A percentile compares a stretch with the other conserved stretches of the same genome.
phyloP scores from a whole-genome alignment of 1,140 invertebrate genomes.

The Varroa destructor region DNA sequence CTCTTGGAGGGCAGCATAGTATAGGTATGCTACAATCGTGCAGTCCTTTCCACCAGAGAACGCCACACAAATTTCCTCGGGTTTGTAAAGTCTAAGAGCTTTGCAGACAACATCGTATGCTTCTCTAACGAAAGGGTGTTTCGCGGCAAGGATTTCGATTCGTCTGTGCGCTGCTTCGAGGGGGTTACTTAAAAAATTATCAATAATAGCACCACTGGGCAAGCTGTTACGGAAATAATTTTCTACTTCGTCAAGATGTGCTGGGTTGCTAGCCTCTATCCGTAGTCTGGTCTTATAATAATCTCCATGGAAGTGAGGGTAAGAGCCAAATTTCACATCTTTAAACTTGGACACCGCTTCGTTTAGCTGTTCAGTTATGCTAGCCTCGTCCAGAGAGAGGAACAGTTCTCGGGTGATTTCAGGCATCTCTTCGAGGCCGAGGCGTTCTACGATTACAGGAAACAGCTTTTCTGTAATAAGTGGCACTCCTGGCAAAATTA shows the following conservation, averaged over 20 bases:
- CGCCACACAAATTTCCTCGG: constrained; percentile 62
- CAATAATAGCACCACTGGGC: constrained; percentile 40
- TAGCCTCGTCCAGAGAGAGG: constrained; percentile 48
- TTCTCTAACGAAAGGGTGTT: constrained; percentile 31
- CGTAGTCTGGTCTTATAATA: constrained; percentile 45
- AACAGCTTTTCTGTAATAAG: constrained; percentile 42
- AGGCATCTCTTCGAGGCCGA: constrained; percentile 35
- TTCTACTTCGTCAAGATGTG: constrained; percentile 37
- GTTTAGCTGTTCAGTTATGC: constrained; percentile 46
- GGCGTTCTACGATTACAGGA: constrained; percentile 37
- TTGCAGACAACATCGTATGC: constrained; percentile 37
- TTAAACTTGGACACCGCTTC: constrained; percentile 45
- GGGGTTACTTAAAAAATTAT: constrained; percentile 40
- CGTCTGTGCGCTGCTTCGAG: constrained; percentile 38
- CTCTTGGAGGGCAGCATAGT: constrained; percentile 48
- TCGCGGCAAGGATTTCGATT: constrained; percentile 29
- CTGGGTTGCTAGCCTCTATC: constrained; percentile 40
- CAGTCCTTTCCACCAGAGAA: constrained; percentile 98
- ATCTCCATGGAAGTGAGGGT: constrained; percentile 48
- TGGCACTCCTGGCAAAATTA: constrained; percentile 63
- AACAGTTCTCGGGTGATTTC: constrained; percentile 42
- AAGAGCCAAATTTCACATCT: constrained; percentile 52
- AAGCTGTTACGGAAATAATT: constrained; percentile 37
- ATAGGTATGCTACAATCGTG: constrained; percentile 69
- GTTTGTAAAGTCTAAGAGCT: constrained; percentile 31